A percentile compares a stretch with the other conserved stretches of the same genome.
Conservation (phyloP, 2,888 invertebrate genomes). For the Harpalus rufipes region DNA sequence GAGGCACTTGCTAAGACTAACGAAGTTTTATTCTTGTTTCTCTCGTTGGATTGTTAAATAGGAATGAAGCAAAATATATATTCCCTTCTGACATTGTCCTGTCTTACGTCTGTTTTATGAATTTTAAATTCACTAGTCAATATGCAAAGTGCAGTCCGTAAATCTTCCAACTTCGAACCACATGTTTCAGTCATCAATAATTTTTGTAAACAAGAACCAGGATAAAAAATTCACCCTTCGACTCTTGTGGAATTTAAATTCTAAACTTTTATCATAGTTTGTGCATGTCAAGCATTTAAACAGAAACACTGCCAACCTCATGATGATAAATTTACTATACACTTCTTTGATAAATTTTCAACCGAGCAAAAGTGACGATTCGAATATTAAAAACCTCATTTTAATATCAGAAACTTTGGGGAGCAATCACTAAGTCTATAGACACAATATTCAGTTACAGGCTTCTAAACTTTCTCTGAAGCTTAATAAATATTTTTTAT, state of each 20-base stretch:
- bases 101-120: conserved; percentile 39
- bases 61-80: too few species aligned
- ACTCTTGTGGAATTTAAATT: conserved; percentile 52
- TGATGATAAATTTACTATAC: conserved; percentile 5
- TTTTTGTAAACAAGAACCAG: conserved; percentile 52
- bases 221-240: conserved; percentile 49
- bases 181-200: conserved; percentile 56
- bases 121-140: conserved; percentile 50
- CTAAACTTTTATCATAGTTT: conserved; percentile 51
- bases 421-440: too few species aligned
- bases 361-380: neutral
- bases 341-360: neutral
- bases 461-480: too few species aligned
- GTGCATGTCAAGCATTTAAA: conserved; percentile 39
- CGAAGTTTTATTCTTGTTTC: too few species aligned
- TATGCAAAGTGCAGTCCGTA: conserved; percentile 51
- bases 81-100: neutral
- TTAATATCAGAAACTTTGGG: neutral
- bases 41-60: too few species aligned
- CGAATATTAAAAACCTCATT: conserved; percentile 3
- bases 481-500: too few species aligned
- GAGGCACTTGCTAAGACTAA: too few species aligned
- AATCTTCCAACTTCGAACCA: conserved; percentile 47
- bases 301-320: conserved; percentile 13
- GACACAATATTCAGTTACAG: too few species aligned